Base-by-base conservation (phyloP, 2,113 vertebrate genomes). In the Sylvilagus bachmani region DNA sequence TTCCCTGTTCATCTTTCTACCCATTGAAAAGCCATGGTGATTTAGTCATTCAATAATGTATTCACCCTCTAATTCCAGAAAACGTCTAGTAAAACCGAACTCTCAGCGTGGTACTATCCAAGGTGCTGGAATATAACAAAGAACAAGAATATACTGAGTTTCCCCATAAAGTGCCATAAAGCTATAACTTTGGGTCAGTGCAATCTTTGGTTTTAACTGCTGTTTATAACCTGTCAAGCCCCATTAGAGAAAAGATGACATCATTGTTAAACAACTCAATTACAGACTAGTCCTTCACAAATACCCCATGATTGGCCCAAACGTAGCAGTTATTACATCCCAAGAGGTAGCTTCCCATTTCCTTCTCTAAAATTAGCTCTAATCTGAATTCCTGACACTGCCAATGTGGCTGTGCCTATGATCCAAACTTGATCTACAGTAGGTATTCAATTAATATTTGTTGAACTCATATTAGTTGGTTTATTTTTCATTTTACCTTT, bases 61-160 rank as follows among this genome's bases (percentile, higher is more conserved):
- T 21, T 79, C 19, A 61, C 58, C 16, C 36, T 96, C 69, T 70
- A 62, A 88, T 93, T 38, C 33, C 22, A 73, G n/a, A 66, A 93
- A 24, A 4, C n/a, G 27, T 4, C 11, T 24, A 4, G 19, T 1
- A 4, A 77, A 64, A 9, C 5, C 27, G 10, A 29, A 1, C 1
- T 0, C 29, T 6, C 86, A 61, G 16, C 10, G 21, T 0, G 22
- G 33, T 36, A 27, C 93, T 95, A 73, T 92, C 93, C 94, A 69
- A 44, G 85, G 89, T 96, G n/a, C 93, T 95, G 93, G 85, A 87
- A 55, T 19, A 33, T 44, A 3, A 53, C 17, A 12, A 19, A 22
- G 13, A 69, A 3, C n/a, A 49, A 24, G 36, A 84, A 29, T 14
- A 51, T 2, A 1, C 11, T 25, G 36, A 21, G 19, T 58, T 88